Evolutionary conservation across 2,888 invertebrate species (phyloP).

Genomic region (Odontomyia ornata): DNA sequence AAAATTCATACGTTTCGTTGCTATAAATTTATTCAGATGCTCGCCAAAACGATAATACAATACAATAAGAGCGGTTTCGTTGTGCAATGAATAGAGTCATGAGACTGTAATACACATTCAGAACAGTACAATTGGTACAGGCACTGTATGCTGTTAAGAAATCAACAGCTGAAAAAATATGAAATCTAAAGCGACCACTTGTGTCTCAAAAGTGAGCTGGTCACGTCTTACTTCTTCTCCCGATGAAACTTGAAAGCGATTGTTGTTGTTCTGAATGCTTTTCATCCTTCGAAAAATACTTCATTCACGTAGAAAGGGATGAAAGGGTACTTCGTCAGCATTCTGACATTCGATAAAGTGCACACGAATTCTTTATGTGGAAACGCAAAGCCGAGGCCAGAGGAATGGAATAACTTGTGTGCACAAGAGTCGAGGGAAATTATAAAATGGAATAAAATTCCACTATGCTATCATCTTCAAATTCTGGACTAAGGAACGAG

Average conservation of each 20-base stretch:
- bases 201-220: slow-evolving; percentile 1
- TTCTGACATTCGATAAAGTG: slow-evolving; percentile 13
- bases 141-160: background rate
- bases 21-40: slow-evolving; percentile 23
- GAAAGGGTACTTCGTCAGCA: slow-evolving; percentile 19
- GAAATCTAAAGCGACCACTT: slow-evolving; percentile 10
- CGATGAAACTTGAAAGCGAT: background rate
- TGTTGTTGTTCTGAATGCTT: background rate
- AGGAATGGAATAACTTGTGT: background rate
- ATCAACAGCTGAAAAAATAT: slow-evolving; percentile 27
- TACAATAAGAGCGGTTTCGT: background rate
- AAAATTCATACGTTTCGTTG: background rate
- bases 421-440: background rate
- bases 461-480: background rate
- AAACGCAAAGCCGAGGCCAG: background rate
- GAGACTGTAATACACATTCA: background rate
- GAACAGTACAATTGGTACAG: slow-evolving; percentile 15
- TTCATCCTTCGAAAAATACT: background rate
- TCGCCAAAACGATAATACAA: slow-evolving; percentile 11
- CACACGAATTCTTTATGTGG: slow-evolving; percentile 1
- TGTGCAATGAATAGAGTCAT: background rate
- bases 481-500: background rate
- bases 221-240: background rate
- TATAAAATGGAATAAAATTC: background rate
- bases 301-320: slow-evolving; percentile 1